phyloP scores from a whole-genome alignment of 2,888 invertebrate species.

The Aethes cnicana region DNA sequence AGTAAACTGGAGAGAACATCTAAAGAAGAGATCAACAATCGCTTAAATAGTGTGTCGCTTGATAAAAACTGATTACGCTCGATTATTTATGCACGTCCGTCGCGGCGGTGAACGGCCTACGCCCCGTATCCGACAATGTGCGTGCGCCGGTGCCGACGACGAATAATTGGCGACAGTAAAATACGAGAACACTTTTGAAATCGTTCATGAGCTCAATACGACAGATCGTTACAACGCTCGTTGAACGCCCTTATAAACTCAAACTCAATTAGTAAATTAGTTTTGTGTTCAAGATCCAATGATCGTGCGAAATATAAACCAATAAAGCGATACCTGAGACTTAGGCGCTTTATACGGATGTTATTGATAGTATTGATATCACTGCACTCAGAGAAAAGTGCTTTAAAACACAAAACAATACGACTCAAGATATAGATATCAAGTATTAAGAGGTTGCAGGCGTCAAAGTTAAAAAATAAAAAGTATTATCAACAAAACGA shows the following conservation, averaged over 20 bases:
- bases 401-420: slow-evolving; percentile 35
- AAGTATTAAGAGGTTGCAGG: slow-evolving; percentile 7
- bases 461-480: background rate
- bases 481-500: slow-evolving; percentile 38
- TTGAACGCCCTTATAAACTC: no score
- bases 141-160: slow-evolving; percentile 1
- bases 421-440: slow-evolving; percentile 33
- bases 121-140: slow-evolving; percentile 25
- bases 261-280: no score
- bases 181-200: background rate
- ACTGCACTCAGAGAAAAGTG: slow-evolving; percentile 39
- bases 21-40: slow-evolving; percentile 58
- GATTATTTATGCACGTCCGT: slow-evolving; percentile 76
- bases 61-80: slow-evolving; percentile 65
- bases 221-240: no score
- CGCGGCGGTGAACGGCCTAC: slow-evolving; percentile 49
- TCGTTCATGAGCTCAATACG: slow-evolving; percentile 2
- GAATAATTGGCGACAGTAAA: slow-evolving; percentile 5
- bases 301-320: slow-evolving; percentile 24
- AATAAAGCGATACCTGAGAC: slow-evolving; percentile 38
- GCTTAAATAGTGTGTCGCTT: slow-evolving; percentile 64
- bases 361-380: slow-evolving; percentile 52
- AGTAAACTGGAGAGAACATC: slow-evolving; percentile 6
- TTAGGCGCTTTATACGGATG: slow-evolving; percentile 46
- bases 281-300: no score